These are phyloP conservation scores for Digitonthophagus gazella DNA, from an alignment of 2,888 invertebrate species.

Conservation along the genomic window DNA sequence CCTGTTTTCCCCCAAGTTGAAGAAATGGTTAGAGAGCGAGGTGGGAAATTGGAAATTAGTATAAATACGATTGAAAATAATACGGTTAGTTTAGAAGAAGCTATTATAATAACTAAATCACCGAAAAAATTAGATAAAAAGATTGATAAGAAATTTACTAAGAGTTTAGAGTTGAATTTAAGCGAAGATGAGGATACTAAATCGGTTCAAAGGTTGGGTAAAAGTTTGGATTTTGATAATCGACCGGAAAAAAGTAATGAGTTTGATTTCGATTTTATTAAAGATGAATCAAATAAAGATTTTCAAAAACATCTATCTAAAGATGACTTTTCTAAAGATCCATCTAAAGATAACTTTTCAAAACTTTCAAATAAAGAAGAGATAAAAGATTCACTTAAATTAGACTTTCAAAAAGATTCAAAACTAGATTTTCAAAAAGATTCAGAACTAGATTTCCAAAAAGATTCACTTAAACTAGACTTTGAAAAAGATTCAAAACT, in stretches of 20 bases:
- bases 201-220: conserved; percentile 47
- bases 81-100: conserved; percentile 59
- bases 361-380: too few relatives aligned
- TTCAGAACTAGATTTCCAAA: too few relatives aligned
- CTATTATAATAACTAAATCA: conserved; percentile 72
- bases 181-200: conserved; percentile 42
- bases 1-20: conserved; percentile 72
- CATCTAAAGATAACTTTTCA: conserved; percentile 53
- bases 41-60: conserved; percentile 72
- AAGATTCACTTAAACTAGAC: too few relatives aligned
- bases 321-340: conserved; percentile 38
- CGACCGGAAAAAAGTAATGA: conserved; percentile 40
- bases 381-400: too few relatives aligned
- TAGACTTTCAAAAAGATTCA: too few relatives aligned
- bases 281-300: conserved; percentile 21
- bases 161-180: conserved; percentile 67
- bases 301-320: conserved; percentile 22
- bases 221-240: conserved; percentile 50
- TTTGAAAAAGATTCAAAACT: conserved; percentile 29
- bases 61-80: conserved; percentile 60
- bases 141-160: conserved; percentile 53
- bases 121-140: conserved; percentile 66
- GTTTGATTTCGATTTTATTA: conserved; percentile 47
- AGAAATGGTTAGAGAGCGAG: conserved; percentile 70
- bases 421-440: too few relatives aligned